Evolutionary conservation across 2,888 invertebrate species (phyloP), one percentile per base, ranked within the genome.

Genomic region (Nesidiocoris tenuis): DNA sequence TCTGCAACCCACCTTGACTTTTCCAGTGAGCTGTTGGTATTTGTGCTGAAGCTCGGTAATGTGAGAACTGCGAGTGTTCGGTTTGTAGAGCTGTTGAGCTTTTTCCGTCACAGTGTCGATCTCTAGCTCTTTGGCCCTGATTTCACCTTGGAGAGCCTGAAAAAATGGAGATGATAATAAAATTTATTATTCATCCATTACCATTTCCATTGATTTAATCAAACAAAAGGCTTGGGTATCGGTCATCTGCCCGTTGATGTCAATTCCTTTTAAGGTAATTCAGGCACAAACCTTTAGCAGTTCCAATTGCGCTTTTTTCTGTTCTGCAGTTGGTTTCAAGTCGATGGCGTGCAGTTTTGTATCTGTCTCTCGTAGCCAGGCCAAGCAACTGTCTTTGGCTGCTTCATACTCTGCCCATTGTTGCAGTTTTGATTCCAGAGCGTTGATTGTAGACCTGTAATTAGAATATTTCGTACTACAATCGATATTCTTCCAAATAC

Each of bases 321-420:
- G 93, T 1, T 88, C 85, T 59, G 95, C 86, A 7, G 91, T 92
- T 0, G 93, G 87, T 82, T 95, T 95, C 39, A 95, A 86, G 81
- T 95, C 95, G 7, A 96, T 90, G 16, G 93, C 92, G 83, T 95
- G 95, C 22, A 97, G 86, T 82, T 91, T 91, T 19, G 90, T 91
- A 81, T 97, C 96, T 0, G 93, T 92, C 77, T 93, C 92, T 78
- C 94, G 88, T 74, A 97, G 90, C 96, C 96, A 97, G 39, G 88
- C 84, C 76, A 93, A 86, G 80, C 95, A 94, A 79, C 91, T 89
- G 81, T 96, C 95, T 82, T 93, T 93, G 81, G 93, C 86, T 19
- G 88, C 87, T 82, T 97, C 97, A 82, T 95, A 96, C 82, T 96
- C 95, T 74, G 90, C 89, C 96, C 96, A 97, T 82, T 94, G 93